phyloP scores from a whole-genome alignment of 2,113 vertebrate species.

The Acanthochromis polyacanthus region DNA sequence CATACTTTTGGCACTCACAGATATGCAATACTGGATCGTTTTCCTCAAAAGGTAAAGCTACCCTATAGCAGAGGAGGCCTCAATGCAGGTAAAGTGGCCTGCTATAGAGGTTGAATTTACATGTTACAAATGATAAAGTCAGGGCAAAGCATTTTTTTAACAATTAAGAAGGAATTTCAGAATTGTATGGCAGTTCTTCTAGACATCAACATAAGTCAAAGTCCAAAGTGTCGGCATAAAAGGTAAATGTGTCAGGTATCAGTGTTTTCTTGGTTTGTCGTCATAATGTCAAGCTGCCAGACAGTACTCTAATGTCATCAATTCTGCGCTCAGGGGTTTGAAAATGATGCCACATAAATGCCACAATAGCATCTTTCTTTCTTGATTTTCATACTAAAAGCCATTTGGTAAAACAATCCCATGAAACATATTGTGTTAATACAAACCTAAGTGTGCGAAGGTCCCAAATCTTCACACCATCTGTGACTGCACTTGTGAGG shows the following conservation, averaged over 20 bases:
- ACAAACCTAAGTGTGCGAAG: conserved; percentile 89
- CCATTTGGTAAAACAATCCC: not conserved
- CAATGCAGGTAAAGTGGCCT: not conserved
- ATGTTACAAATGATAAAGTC: not conserved
- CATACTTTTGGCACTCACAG: no score
- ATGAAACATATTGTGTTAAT: not conserved
- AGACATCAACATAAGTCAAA: not conserved
- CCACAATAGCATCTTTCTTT: no score
- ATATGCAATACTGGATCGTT: no score
- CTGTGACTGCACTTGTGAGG: conserved; percentile 87
- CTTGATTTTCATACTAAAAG: conserved; percentile 13
- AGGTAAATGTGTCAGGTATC: not conserved
- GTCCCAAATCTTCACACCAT: conserved; percentile 93
- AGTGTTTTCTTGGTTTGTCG: not conserved
- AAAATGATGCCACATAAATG: not conserved
- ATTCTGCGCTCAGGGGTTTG: not conserved
- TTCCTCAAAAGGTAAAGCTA: not conserved
- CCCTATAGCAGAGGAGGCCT: not conserved
- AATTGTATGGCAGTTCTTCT: not conserved
- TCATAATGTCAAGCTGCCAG: not conserved
- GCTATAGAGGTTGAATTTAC: not conserved
- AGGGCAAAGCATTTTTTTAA: not conserved
- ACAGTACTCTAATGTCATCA: not conserved
- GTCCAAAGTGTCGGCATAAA: no score
- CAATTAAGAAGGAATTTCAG: not conserved